Evolutionary conservation across 2,113 vertebrate genomes (phyloP).

Genomic region (Cathartes aura): DNA sequence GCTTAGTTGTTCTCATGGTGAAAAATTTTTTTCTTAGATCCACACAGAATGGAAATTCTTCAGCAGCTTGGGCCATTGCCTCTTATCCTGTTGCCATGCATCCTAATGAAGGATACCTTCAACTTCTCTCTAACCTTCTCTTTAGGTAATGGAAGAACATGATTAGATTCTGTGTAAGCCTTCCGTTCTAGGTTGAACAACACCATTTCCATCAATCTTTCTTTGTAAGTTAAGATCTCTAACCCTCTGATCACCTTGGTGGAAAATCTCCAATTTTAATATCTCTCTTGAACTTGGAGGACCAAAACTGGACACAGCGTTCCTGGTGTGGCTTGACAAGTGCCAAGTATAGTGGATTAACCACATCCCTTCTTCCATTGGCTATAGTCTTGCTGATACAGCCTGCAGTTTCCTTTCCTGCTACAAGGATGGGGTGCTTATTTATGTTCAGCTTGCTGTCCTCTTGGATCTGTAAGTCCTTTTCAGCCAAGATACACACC

Average conservation of each 20-base stretch:
- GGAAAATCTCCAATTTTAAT: background rate
- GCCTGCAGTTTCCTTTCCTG: background rate
- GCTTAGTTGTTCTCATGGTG: background rate
- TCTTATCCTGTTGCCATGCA: background rate
- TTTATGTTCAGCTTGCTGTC: background rate
- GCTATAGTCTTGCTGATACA: background rate
- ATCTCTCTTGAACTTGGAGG: background rate
- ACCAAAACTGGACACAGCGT: accelerated
- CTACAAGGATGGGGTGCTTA: background rate
- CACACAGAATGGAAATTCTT: background rate
- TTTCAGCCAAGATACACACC: background rate
- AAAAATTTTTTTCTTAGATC: background rate
- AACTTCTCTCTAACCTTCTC: background rate
- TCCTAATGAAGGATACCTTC: background rate
- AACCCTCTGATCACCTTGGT: background rate
- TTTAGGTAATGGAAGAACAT: background rate
- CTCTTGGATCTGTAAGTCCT: background rate
- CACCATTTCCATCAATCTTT: background rate
- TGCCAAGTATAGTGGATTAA: background rate
- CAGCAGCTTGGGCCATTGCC: background rate
- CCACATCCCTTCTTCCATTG: background rate
- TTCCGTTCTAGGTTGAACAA: background rate
- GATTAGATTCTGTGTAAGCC: background rate
- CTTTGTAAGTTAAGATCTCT: background rate
- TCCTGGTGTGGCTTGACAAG: background rate